Percentiles rank a stretch among this genome's conserved stretches.
Evolutionary conservation across 2,888 invertebrate genomes (phyloP).

Genomic region (Scaptomyza reducta): DNA sequence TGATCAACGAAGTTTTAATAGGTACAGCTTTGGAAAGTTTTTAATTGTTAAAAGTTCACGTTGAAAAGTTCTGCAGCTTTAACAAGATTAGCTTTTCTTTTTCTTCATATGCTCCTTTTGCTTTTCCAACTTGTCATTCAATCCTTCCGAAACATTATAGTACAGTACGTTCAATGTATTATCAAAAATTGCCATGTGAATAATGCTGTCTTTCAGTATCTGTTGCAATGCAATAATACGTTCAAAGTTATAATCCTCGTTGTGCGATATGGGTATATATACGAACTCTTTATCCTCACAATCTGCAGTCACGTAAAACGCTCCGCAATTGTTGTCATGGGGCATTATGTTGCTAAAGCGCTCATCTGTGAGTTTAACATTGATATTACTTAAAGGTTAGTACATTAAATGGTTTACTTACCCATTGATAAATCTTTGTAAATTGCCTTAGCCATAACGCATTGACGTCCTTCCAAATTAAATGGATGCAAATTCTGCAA

Average conservation of each 20-base stretch:
- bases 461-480: conserved; percentile 81
- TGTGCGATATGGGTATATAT: conserved; percentile 66
- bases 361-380: conserved; percentile 41
- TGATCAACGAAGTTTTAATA: conserved; percentile 6
- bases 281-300: conserved; percentile 11
- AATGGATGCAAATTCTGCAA: conserved; percentile 82
- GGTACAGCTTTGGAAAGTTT: background rate
- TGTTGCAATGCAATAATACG: conserved; percentile 57
- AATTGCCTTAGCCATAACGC: conserved; percentile 85
- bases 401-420: background rate
- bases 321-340: conserved; percentile 44
- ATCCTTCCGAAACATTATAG: conserved; percentile 83
- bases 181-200: conserved; percentile 84
- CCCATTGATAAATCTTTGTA: conserved; percentile 85
- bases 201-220: conserved; percentile 50
- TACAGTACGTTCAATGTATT: conserved; percentile 85
- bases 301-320: conserved; percentile 65
- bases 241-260: conserved; percentile 62
- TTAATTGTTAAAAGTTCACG: background rate
- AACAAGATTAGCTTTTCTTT: background rate
- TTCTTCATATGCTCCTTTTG: background rate
- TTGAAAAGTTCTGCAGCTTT: background rate
- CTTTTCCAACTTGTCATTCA: conserved; percentile 28
- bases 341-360: conserved; percentile 47
- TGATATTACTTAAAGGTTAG: background rate